Conservation (phyloP, 2,113 vertebrate species). For the Penelope pileata region DNA sequence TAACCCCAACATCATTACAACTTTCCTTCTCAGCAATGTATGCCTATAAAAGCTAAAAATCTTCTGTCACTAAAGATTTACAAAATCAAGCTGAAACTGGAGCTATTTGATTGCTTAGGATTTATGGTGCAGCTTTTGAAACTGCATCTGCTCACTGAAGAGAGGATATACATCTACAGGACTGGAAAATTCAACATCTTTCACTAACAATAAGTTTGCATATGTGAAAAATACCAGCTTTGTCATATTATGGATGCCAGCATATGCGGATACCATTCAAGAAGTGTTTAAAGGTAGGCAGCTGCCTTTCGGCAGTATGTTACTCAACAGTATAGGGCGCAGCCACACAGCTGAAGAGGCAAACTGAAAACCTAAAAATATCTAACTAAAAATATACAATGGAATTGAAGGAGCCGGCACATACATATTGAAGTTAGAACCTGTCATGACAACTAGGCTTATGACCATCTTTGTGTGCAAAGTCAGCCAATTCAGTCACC, state of each 20-base stretch:
- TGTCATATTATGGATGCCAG: neutral
- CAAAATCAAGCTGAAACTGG: neutral
- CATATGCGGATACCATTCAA: neutral
- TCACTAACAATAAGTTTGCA: neutral
- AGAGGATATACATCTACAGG: neutral
- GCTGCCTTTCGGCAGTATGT: neutral
- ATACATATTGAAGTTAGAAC: neutral
- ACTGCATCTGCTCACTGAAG: neutral
- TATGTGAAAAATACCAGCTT: neutral
- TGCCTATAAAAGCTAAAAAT: neutral
- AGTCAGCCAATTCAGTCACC: no score
- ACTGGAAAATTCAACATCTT: slow-evolving; percentile 1
- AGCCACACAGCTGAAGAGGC: neutral
- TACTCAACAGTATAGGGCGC: neutral
- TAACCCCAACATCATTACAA: neutral
- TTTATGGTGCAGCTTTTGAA: neutral
- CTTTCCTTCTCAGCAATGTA: neutral
- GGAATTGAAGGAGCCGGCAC: neutral
- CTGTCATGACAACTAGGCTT: neutral
- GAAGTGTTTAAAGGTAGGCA: neutral
- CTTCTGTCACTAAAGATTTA: neutral
- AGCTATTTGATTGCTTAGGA: neutral
- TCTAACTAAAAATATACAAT: neutral
- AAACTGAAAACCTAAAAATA: neutral
- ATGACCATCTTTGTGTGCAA: neutral